These are phyloP conservation scores for Drosophila simulans DNA, from an alignment of 1,140 invertebrate species.

Conservation along the genomic window DNA sequence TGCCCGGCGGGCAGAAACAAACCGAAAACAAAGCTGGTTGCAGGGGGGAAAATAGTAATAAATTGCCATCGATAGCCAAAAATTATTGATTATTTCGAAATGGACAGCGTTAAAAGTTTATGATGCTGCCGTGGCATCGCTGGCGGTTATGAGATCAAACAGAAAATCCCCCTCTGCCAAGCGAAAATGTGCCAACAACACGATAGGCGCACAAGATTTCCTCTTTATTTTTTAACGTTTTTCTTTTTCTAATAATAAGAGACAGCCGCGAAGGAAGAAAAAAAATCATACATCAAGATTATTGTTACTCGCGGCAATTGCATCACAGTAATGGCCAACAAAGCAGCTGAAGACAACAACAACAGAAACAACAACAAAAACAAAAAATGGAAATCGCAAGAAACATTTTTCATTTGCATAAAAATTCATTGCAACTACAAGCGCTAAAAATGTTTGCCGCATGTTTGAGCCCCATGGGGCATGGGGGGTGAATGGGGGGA, in stretches of 20 bases:
- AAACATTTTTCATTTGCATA: constrained; percentile 84
- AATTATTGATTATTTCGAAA: constrained; percentile 83
- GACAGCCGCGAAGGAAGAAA: constrained; percentile 36
- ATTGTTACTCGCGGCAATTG: constrained; percentile 82
- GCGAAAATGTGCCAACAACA: constrained; percentile 82
- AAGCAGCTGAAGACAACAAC: constrained; percentile 31
- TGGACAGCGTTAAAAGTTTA: constrained; percentile 81
- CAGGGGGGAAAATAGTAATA: constrained; percentile 61
- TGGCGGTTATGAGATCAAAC: constrained; percentile 82
- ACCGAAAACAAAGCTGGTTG: constrained; percentile 20
- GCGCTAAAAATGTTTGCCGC: constrained; percentile 80
- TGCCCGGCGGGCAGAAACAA: constrained; percentile 30
- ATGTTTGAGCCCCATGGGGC: constrained; percentile 45
- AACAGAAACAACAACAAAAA: background rate
- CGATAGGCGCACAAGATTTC: constrained; percentile 76
- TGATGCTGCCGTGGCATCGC: constrained; percentile 68
- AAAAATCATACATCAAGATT: constrained; percentile 81
- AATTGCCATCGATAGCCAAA: constrained; percentile 81
- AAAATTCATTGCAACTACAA: constrained; percentile 81
- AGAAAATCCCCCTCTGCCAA: constrained; percentile 40
- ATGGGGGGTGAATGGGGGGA: background rate
- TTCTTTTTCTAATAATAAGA: constrained; percentile 71
- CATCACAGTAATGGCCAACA: constrained; percentile 76
- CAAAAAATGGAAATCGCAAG: constrained; percentile 74
- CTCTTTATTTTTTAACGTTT: constrained; percentile 64